Evolutionary conservation across 2,113 vertebrate species (phyloP), one percentile per base, ranked within the genome.

Genomic region (Rostratula benghalensis): DNA sequence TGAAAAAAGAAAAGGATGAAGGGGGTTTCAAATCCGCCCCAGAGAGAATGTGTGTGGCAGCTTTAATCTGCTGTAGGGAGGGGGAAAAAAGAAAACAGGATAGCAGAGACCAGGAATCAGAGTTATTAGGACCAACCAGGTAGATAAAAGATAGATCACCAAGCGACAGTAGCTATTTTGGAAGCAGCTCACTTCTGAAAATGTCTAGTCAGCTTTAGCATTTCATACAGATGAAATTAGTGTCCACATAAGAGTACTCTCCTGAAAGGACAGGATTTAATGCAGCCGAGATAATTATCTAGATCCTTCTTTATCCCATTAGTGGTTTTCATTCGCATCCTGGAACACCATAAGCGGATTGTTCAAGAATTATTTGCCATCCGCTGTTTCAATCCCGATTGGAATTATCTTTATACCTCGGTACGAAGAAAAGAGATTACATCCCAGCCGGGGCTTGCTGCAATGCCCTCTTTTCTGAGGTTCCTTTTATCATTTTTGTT

Each of bases 241-340:
- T 92, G 91, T 95, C 91, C 82, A 18, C 76, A 76, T 74, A 96
- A 93, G 54, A 97, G 45, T 70, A 91, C 82, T 57, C 82, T 96
- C 87, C 84, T 94, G 90, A 92, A 96, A 95, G 85, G 83, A 93
- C 71, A 73, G 89, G 85, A 96, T 96, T 95, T 96, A 93, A 97
- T 83, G 93, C 92, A 93, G 94, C 81, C 22, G 1, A 97, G 97
- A 98, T 98, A 97, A 98, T 98, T 98, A 97, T 98, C 97, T 97
- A 97, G 95, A 98, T 97, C 97, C 97, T 90, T 96, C 94, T 97
- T 97, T 96, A 98, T 98, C 97, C 97, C 97, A 98, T 98, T 98
- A 98, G 96, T 94, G 95, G 91, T 94, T 97, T 97, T 97, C 97
- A 98, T 96, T 96, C 85, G n/a, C 96, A 96, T 97, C 96, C 97